Evolutionary conservation across 1,140 invertebrate species (phyloP), one percentile per base, ranked within the genome.

Genomic region (Eciton burchellii): DNA sequence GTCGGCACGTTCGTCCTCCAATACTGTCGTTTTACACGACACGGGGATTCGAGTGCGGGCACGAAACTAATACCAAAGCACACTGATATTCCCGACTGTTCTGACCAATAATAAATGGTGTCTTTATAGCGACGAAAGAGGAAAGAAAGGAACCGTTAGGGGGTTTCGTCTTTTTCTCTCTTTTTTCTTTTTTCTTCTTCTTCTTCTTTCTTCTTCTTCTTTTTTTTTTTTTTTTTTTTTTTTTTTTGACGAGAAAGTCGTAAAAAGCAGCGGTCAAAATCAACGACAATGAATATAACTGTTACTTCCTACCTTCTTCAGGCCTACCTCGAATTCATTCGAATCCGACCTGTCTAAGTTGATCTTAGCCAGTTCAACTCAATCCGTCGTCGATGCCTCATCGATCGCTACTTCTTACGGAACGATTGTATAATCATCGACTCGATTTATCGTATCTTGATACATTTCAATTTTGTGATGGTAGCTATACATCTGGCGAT

Each of bases 181-280:
- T n/a, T n/a, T n/a, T n/a, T n/a, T n/a, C n/a, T n/a, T n/a, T n/a
- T n/a, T n/a, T n/a, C n/a, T n/a, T n/a, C n/a, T n/a, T n/a, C n/a
- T n/a, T n/a, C n/a, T n/a, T n/a, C n/a, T n/a, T n/a, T n/a, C n/a
- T n/a, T n/a, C n/a, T n/a, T n/a, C n/a, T n/a, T n/a, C n/a, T n/a
- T n/a, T n/a, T n/a, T n/a, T n/a, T n/a, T n/a, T n/a, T n/a, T n/a
- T n/a, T n/a, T n/a, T n/a, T n/a, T n/a, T n/a, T n/a, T n/a, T 84
- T 90, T 63, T 90, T 89, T 90, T 89, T 86, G 47, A 77, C 81
- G 85, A 89, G 92, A 89, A 89, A 90, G 92, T 92, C 91, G 84
- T 92, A 92, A 92, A 93, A 35, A 82, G 81, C 86, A 72, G 81
- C 74, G 84, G 79, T 66, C 66, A 76, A n/a, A 56, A 62, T 76